A percentile compares a stretch with the other conserved stretches of the same genome.
Conservation (phyloP, 2,888 invertebrate genomes). For the Dendrolimus pini region DNA sequence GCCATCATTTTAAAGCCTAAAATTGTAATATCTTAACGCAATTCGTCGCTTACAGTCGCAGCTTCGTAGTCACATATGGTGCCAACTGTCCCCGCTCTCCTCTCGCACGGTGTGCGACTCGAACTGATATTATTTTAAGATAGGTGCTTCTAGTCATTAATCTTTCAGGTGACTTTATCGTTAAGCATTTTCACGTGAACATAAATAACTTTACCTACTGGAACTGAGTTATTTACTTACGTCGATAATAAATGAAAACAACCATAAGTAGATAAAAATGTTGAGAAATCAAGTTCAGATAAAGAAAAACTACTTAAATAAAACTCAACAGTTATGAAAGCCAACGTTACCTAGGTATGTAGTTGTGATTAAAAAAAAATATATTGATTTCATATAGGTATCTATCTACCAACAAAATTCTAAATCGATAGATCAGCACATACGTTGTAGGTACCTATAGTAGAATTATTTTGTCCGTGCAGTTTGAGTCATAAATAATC, state of each 20-base stretch:
- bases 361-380: no score
- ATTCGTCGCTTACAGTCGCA: conserved; percentile 12
- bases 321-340: background rate
- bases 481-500: no score
- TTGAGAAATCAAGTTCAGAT: background rate
- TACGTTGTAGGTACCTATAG: no score
- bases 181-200: conserved; percentile 11
- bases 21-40: conserved; percentile 20
- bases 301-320: background rate
- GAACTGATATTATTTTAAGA: conserved; percentile 51
- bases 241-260: no score
- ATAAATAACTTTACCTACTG: background rate
- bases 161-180: conserved; percentile 62
- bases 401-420: no score
- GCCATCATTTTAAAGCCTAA: conserved; percentile 27
- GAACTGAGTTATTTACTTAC: background rate
- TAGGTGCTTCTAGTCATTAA: conserved; percentile 53
- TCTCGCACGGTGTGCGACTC: conserved; percentile 13
- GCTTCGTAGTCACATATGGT: conserved; percentile 57
- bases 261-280: no score
- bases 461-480: no score
- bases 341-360: no score
- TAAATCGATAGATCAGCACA: no score
- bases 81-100: conserved; percentile 34
- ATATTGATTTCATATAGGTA: no score